Percentiles rank a stretch among this genome's conserved stretches.
Evolutionary conservation across 2,888 invertebrate species (phyloP).

Genomic region (Ryuthela nishihirai): DNA sequence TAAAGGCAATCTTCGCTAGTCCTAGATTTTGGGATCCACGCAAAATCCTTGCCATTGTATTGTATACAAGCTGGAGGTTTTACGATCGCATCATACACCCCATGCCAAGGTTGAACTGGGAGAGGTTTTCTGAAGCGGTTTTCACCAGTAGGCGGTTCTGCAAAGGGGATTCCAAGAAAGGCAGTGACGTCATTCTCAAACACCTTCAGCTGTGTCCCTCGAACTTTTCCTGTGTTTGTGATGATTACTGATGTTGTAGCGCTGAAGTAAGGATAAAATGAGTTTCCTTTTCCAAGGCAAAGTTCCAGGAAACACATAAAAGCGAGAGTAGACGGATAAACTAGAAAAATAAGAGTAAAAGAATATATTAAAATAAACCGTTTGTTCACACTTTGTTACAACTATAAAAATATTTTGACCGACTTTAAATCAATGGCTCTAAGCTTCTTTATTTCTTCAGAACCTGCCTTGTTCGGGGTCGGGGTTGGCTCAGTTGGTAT

Average conservation of each 20-base stretch:
- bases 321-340: too few relatives aligned
- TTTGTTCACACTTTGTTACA: too few relatives aligned
- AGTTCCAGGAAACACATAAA: too few relatives aligned
- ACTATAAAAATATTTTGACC: too few relatives aligned
- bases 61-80: slow-evolving; percentile 30
- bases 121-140: slow-evolving; percentile 18
- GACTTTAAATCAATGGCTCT: too few relatives aligned
- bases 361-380: too few relatives aligned
- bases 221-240: slow-evolving; percentile 67
- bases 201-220: slow-evolving; percentile 55
- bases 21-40: slow-evolving; percentile 2
- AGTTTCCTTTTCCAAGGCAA: too few relatives aligned
- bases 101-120: slow-evolving; percentile 25
- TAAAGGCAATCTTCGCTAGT: slow-evolving; percentile 71
- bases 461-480: too few relatives aligned
- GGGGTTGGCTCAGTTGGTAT: too few relatives aligned
- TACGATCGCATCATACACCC: slow-evolving; percentile 5
- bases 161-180: slow-evolving; percentile 36
- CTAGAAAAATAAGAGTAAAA: too few relatives aligned
- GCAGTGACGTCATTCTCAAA: slow-evolving; percentile 21
- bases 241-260: slow-evolving; percentile 61
- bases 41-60: slow-evolving; percentile 1
- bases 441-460: too few relatives aligned
- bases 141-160: slow-evolving; percentile 19
- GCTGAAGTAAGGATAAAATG: slow-evolving; percentile 1